These are phyloP conservation scores for Homarus americanus DNA, from an alignment of 1,140 invertebrate genomes.

Conservation along the genomic window DNA sequence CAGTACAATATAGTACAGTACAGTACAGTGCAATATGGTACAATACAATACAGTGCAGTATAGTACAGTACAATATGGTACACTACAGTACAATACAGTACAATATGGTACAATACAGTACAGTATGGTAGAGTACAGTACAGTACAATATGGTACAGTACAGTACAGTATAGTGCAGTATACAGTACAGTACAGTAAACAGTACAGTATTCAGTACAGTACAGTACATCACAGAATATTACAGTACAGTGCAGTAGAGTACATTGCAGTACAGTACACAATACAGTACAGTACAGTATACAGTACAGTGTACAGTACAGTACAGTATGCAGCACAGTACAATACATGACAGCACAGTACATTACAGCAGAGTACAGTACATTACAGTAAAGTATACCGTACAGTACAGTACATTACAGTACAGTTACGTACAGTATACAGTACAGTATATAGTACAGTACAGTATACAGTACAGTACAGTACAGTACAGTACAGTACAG, in stretches of 20 bases:
- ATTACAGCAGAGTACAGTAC: not conserved
- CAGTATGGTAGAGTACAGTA: not conserved
- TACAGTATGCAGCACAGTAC: not conserved
- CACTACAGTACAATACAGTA: too few relatives aligned
- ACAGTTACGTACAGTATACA: not conserved
- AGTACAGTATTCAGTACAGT: not conserved
- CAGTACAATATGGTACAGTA: not conserved
- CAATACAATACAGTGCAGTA: too few relatives aligned
- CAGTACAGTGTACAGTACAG: not conserved
- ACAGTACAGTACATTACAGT: not conserved
- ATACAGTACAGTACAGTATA: not conserved
- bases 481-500: not conserved
- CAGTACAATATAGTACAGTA: too few relatives aligned
- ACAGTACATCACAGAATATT: not conserved
- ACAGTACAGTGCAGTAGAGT: not conserved
- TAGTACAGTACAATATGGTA: too few relatives aligned
- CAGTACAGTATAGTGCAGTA: not conserved
- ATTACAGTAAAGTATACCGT: not conserved
- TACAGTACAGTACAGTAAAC: not conserved
- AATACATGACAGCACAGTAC: not conserved
- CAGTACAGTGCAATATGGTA: too few relatives aligned
- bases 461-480: not conserved
- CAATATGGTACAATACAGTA: not conserved
- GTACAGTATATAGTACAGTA: not conserved
- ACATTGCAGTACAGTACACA: not conserved